Evolutionary conservation across 2,888 invertebrate species (phyloP).

Genomic region (Cephus rjabovi): DNA sequence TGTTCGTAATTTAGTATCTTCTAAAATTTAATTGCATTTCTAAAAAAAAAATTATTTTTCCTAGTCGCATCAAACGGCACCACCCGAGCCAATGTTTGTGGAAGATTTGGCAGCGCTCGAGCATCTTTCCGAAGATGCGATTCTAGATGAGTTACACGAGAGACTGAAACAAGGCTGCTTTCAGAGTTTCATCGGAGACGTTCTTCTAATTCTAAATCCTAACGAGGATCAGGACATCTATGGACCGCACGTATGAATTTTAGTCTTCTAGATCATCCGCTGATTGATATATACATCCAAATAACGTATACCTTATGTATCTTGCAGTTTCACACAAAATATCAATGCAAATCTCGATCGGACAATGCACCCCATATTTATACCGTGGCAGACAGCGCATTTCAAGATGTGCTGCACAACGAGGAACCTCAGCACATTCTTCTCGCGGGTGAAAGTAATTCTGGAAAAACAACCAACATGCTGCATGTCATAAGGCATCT

Average conservation of each 20-base stretch:
- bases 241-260: slow-evolving; percentile 73
- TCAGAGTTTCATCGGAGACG: slow-evolving; percentile 85
- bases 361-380: slow-evolving; percentile 93
- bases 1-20: not conserved
- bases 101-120: slow-evolving; percentile 88
- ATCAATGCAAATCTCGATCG: slow-evolving; percentile 86
- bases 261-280: not conserved
- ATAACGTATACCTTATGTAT: not conserved
- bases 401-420: slow-evolving; percentile 91
- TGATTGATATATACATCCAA: not conserved
- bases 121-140: slow-evolving; percentile 77
- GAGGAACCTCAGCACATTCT: slow-evolving; percentile 87
- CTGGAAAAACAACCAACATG: slow-evolving; percentile 91
- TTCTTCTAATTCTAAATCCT: slow-evolving; percentile 83
- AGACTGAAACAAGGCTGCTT: slow-evolving; percentile 76
- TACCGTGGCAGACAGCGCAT: slow-evolving; percentile 89
- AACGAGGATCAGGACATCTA: slow-evolving; percentile 82
- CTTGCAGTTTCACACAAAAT: slow-evolving; percentile 81
- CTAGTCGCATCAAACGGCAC: slow-evolving; percentile 59
- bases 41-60: not conserved
- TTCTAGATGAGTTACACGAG: slow-evolving; percentile 77
- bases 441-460: slow-evolving; percentile 89
- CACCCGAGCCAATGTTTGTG: slow-evolving; percentile 79
- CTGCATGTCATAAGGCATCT: slow-evolving; percentile 84
- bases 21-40: not conserved